These are phyloP conservation scores for Drosophila yakuba DNA, from an alignment of 1,140 invertebrate genomes.

Conservation along the genomic window DNA sequence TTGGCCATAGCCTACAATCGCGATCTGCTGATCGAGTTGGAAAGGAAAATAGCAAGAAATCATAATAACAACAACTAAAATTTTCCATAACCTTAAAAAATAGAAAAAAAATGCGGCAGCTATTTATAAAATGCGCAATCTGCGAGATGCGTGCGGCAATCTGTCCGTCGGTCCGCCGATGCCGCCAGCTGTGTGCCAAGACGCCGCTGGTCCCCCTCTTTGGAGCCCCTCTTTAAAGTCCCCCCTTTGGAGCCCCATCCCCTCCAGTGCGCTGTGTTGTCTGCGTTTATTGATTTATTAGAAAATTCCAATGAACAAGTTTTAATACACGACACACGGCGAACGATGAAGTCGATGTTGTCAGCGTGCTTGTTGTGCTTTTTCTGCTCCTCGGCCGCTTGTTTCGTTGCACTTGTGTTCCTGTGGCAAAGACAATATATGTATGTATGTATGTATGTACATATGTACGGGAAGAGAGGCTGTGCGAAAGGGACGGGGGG, in stretches of 20 bases:
- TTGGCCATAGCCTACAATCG: constrained; percentile 54
- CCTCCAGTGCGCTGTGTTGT: constrained; percentile 61
- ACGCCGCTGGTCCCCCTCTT: constrained; percentile 4
- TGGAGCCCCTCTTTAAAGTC: constrained; percentile 10
- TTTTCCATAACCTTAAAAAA: constrained; percentile 77
- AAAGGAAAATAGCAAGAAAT: constrained; percentile 43
- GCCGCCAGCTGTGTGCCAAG: constrained; percentile 76
- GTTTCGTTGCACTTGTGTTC: constrained; percentile 28
- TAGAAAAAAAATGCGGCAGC: constrained; percentile 42
- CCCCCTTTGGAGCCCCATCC: constrained; percentile 9
- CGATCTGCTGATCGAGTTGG: constrained; percentile 31
- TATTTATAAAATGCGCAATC: constrained; percentile 79
- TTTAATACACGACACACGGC: constrained; percentile 77
- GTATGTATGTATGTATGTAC: too few relatives aligned
- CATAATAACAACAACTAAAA: constrained; percentile 49
- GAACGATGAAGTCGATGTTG: constrained; percentile 54
- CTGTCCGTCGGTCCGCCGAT: constrained; percentile 44
- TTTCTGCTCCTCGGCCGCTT: constrained; percentile 33
- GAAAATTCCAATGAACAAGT: constrained; percentile 83
- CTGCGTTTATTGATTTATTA: constrained; percentile 84
- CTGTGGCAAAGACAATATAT: constrained; percentile 31
- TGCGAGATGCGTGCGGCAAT: constrained; percentile 58
- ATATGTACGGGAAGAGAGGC: constrained; percentile 3
- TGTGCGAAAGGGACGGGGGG: constrained; percentile 11
- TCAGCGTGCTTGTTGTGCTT: constrained; percentile 53